Evolutionary conservation across 2,888 invertebrate species (phyloP), one percentile per base, ranked within the genome.

Genomic region (Hoplodrina ambigua): DNA sequence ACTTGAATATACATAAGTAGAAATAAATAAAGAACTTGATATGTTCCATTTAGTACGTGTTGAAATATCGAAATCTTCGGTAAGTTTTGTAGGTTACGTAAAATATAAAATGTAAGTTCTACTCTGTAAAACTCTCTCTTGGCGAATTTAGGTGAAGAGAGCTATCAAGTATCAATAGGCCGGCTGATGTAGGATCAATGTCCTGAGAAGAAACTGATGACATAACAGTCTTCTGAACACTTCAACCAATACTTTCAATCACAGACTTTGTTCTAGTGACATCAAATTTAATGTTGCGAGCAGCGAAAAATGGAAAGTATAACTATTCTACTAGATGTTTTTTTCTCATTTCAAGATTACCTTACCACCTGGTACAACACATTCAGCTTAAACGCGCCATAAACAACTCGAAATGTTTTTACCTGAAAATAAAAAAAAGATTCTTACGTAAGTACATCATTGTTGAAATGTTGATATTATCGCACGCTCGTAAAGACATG

Each of bases 381-480:
- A 74, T 81, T 74, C 79, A 76, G 77, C 78, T 57, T 72, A 73
- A 77, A 66, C 77, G 79, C 79, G 77, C 80, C 81, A 80, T 84
- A 74, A 73, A 75, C 62, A 73, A 68, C 72, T 60, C 37, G 44
- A 41, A 53, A 80, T 52, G 71, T 85, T 81, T 84, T 89, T 91
- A 91, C 91, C 90, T 89, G 91, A 75, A 89, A 91, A 83, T 75
- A 87, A 85, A 87, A 79, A 82, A 88, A 85, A 85, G 80, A 78
- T 56, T 64, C 30, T 61, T 62, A 74, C 49, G 55, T 75, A 65
- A 78, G 80, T 77, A 81, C 80, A 80, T 46, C 62, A 64, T 69
- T 66, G 68, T 67, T 69, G 64, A 64, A 64, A 68, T 66, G 68
- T 67, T 69, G 64, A 64, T 80, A 62, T 71, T 72, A 69, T 68